Evolutionary conservation across 2,113 vertebrate species (phyloP), one percentile per base, ranked within the genome.

Genomic region (Alethe castanea): DNA sequence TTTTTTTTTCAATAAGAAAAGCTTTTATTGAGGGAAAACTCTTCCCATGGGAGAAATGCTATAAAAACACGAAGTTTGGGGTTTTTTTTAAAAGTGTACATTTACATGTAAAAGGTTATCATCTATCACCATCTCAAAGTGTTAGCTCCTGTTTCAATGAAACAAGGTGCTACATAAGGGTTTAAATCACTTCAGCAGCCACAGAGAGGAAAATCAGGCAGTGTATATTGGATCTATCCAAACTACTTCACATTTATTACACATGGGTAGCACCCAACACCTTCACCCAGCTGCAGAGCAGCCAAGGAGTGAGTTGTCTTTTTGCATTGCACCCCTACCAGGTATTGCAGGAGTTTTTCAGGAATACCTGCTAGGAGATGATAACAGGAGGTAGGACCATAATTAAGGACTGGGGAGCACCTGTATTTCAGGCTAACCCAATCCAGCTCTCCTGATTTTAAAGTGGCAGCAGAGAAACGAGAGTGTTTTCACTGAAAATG

Each of bases 91-190:
- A 36, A 92, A 73, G 79, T 15, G 29, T 45, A 45, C 25, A 13
- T 61, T 82, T 88, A 57, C 57, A 60, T 44, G 76, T 83, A 70
- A 73, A 83, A 93, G 35, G 52, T 93, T 95, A 92, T 85, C 60
- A 56, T 70, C 71, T 82, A 8, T 66, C 81, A 71, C 59, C 76
- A 83, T 86, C 81, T 86, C 38, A 33, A 73, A 65, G 70, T 7
- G 17, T 66, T 66, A 88, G 60, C 82, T 93, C 52, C 77, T 54
- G 61, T 88, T 94, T 88, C 79, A 94, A n/a, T 86, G 60, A 31
- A 95, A 71, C 69, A 92, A 89, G 76, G 71, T 78, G 74, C 90
- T 64, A 81, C 64, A 35, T 7, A 14, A 36, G 31, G 31, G 52
- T n/a, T 94, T 77, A 28, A 96, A 92, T 74, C 22, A 33, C 35